Base-by-base conservation (phyloP, 2,797 vertebrate genomes). In the Helarctos malayanus region DNA sequence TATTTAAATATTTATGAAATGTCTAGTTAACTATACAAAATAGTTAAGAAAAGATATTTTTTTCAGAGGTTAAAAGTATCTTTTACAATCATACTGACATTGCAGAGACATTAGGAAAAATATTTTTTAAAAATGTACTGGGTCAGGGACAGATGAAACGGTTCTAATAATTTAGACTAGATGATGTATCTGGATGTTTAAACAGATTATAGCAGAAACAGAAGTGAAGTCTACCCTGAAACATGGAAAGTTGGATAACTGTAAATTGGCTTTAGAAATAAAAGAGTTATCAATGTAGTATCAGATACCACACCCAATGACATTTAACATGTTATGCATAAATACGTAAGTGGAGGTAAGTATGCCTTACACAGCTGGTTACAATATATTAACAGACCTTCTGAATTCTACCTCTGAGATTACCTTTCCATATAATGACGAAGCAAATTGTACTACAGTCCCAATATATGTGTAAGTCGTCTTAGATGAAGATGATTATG, bases 401-500 rank as follows among this genome's bases (percentile, higher is more conserved):
- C 12, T n/a, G 54, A 81, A 65, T 82, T 86, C 88, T 82, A 91
- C 14, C 68, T 78, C 27, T 78, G 47, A 49, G 29, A 56, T 65
- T 11, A 32, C 45, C 6, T 95, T 93, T 75, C 32, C 68, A 35
- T 27, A 49, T 57, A 59, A 32, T 89, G 2, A 79, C 88, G 73
- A 82, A 92, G 78, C 8, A 86, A 89, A 88, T 84, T 57, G 5
- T 9, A 32, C 52, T 69, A 65, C 38, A 47, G 81, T 68, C 21
- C 35, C 8, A 56, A 41, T 38, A 27, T 81, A 45, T 21, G 29
- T 15, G 1, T 35, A 19, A 35, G 10, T 57, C 8, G 29, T 75
- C 69, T 49, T 91, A 47, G 32, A 78, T 63, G 91, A 95, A 79
- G 63, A 73, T 92, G 57, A 89, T 85, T 96, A 83, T 56, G 3